A percentile compares a stretch with the other conserved stretches of the same genome.
These are phyloP conservation scores for Mythimna lalbum DNA, from an alignment of 2,888 invertebrate genomes.

Conservation along the genomic window DNA sequence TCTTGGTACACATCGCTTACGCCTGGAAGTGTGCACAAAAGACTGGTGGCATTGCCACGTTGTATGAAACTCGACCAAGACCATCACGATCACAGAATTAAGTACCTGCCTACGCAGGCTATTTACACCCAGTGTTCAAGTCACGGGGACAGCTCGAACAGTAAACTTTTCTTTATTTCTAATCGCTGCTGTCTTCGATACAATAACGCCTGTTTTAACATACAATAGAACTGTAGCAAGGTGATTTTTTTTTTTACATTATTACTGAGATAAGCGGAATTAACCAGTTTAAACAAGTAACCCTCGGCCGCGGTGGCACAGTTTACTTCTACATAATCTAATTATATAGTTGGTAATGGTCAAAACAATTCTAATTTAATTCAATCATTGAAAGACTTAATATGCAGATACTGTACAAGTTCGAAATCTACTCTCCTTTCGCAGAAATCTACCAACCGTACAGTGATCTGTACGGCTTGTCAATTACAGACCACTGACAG, in stretches of 20 bases:
- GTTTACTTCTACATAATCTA: neutral
- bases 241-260: slow-evolving; percentile 13
- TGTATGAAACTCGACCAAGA: too few relatives aligned
- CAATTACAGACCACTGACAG: too few relatives aligned
- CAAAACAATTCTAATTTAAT: neutral
- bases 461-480: too few relatives aligned
- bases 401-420: neutral
- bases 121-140: neutral
- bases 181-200: neutral
- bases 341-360: neutral
- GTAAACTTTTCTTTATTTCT: too few relatives aligned
- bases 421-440: neutral
- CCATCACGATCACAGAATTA: too few relatives aligned
- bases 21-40: too few relatives aligned
- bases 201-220: slow-evolving; percentile 25
- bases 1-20: too few relatives aligned
- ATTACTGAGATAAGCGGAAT: slow-evolving; percentile 19
- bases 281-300: neutral
- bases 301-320: neutral
- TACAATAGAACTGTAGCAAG: slow-evolving; percentile 56
- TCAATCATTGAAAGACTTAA: neutral
- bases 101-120: too few relatives aligned
- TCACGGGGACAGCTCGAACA: neutral
- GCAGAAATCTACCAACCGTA: too few relatives aligned
- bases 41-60: too few relatives aligned